Base-by-base conservation (phyloP, 2,113 vertebrate species). In the Centrocercus urophasianus region DNA sequence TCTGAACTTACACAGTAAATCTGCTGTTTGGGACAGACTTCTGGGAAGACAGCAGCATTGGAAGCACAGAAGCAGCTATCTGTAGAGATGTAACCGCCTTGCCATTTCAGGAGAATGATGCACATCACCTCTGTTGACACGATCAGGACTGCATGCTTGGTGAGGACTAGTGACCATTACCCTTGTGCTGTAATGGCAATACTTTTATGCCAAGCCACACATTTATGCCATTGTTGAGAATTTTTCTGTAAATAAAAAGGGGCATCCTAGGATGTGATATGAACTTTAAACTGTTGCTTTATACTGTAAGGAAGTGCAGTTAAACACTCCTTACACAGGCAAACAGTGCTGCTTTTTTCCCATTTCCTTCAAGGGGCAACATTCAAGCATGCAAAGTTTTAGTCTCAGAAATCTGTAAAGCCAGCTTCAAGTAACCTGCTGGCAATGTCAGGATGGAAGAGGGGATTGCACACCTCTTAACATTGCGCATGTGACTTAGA, bases 141-240 rank as follows among this genome's bases (percentile, higher is more conserved):
- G 0, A 8, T 15, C 38, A 48, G 52, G 80, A 48, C 36, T 54
- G 45, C 30, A 3, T 21, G 40, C 8, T 54, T 30, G 57, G 5
- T 22, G 52, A 69, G 57, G 48, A 43, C 43, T 48, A 0, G 0
- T 27, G 19, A 43, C 8, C 2, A 0, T 63, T 24, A 57, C 24
- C 10, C 42, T 36, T 14, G 34, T 43, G 15, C 18, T 50, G 5
- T 50, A 28, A 7, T 3, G 7, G 38, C 13, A 57, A 32, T 5
- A n/a, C 5, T 17, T 22, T 65, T 69, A 69, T 30, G 52, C n/a
- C 52, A 47, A 30, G 54, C 30, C 38, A 34, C 4, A 38, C 4
- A 22, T 19, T 65, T 69, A 73, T 47, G 42, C 30, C 52, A 50
- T 25, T 60, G 10, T 32, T 32, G 10, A 24, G 63, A 75, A 25